Conservation (phyloP, 2,113 vertebrate genomes). For the Struthio camelus region DNA sequence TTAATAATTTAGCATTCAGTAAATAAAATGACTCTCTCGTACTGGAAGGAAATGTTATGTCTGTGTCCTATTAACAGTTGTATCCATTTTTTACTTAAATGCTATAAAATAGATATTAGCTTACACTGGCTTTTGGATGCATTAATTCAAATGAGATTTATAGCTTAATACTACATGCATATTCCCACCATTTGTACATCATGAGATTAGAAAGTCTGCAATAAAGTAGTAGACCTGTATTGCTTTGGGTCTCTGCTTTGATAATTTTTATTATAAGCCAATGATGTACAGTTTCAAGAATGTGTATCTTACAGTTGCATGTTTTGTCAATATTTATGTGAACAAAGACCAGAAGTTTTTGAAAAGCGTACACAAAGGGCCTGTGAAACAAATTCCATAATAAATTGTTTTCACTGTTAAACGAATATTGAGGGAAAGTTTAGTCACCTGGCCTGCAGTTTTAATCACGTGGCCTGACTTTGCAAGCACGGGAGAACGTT, state of each 20-base stretch:
- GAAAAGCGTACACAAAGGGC: not conserved
- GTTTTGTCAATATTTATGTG: not conserved
- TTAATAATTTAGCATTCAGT: constrained; percentile 29
- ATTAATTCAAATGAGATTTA: constrained; percentile 41
- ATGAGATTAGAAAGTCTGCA: not conserved
- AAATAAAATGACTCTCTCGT: constrained; percentile 26
- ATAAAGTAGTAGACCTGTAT: not conserved
- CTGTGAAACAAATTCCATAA: not conserved
- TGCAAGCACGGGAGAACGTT: not conserved
- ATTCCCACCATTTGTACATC: not conserved
- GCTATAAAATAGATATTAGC: constrained; percentile 15
- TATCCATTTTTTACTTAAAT: constrained; percentile 30
- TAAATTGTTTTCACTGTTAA: not conserved
- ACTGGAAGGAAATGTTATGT: not conserved
- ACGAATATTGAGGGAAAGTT: not conserved
- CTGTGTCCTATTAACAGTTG: not conserved
- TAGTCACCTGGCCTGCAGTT: not conserved
- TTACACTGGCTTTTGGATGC: not conserved
- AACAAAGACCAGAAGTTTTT: not conserved
- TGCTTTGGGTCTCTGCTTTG: not conserved
- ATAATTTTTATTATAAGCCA: not conserved
- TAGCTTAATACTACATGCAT: not conserved
- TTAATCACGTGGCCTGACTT: not conserved
- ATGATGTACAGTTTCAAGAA: not conserved
- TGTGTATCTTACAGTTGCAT: not conserved